Base-by-base conservation (phyloP, 35 echinoderm and acorn worm genomes). In the Lytechinus variegatus region DNA sequence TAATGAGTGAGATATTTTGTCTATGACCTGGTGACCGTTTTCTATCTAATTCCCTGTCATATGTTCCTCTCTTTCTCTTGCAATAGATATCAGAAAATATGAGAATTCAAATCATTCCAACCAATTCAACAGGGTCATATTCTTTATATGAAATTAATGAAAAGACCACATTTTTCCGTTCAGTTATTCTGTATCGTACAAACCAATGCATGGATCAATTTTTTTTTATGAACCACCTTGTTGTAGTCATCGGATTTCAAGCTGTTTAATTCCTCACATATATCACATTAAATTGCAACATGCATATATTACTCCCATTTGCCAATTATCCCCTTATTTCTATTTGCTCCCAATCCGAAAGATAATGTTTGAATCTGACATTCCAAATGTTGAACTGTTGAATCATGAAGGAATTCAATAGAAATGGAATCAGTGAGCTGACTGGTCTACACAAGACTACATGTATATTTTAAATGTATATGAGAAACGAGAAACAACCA, bases 71-170 rank as follows among this genome's bases (percentile, higher is more conserved):
- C 6, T 79, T 79, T 24, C 19, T 79, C 21, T 79, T 79, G 21
- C 21, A n/a, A 79, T 79, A 79, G n/a, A 79, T 24, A 8, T 79
- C 66, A 79, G n/a, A 24, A 79, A 6, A 79, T 24, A 24, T 58
- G 56, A 79, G 14, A 79, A 79, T 79, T 79, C 66, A 16, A 79
- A 79, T 79, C 66, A 79, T 79, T 79, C 66, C 66, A 79, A 79
- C 5, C 66, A 79, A 19, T n/a, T 79, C 66, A 79, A 79, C 66
- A 79, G 66, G 66, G 66, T 79, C 66, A 79, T 24, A 79, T 79
- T 1, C 16, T n/a, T 27, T 79, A 21, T 71, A 71, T 71, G 61
- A 66, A 66, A 11, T 66, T 13, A 66, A 66, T 66, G 12, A 71
- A 24, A 21, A 21, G 61, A 71, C 13, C 61, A 71, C 61, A 71